Evolutionary conservation across 2,113 vertebrate species (phyloP).

Genomic region (Odontesthes bonariensis): DNA sequence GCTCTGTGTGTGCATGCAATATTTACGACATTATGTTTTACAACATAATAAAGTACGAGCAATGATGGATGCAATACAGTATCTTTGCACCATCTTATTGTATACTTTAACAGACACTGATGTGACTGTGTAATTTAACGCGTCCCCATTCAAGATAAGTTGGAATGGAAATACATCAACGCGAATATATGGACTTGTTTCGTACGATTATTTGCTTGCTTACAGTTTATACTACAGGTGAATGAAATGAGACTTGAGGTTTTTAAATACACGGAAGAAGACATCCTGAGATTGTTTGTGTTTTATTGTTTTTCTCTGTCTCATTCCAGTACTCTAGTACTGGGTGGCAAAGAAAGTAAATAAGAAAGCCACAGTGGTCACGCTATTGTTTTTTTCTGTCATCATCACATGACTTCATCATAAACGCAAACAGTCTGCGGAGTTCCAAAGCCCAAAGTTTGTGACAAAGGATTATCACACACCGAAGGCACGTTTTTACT

Average conservation of each 20-base stretch:
- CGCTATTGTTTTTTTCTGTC: background rate
- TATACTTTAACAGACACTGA: constrained; percentile 32
- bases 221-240: too few species aligned
- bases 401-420: background rate
- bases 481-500: background rate
- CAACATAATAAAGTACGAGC: constrained; percentile 19
- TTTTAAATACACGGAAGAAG: too few species aligned
- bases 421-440: background rate
- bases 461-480: background rate
- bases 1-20: background rate
- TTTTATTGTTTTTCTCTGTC: background rate
- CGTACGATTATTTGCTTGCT: background rate
- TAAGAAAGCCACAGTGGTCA: background rate
- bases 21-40: background rate
- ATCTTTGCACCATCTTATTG: constrained; percentile 2
- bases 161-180: constrained; percentile 38
- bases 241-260: too few species aligned
- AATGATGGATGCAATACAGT: constrained; percentile 27
- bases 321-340: background rate
- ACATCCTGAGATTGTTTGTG: background rate
- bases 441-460: background rate
- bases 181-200: constrained; percentile 9
- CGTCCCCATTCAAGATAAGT: constrained; percentile 1
- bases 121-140: constrained; percentile 30
- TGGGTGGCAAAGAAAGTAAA: constrained; percentile 9